phyloP scores from a whole-genome alignment of 2,888 invertebrate species.

The Aricia artaxerxes region DNA sequence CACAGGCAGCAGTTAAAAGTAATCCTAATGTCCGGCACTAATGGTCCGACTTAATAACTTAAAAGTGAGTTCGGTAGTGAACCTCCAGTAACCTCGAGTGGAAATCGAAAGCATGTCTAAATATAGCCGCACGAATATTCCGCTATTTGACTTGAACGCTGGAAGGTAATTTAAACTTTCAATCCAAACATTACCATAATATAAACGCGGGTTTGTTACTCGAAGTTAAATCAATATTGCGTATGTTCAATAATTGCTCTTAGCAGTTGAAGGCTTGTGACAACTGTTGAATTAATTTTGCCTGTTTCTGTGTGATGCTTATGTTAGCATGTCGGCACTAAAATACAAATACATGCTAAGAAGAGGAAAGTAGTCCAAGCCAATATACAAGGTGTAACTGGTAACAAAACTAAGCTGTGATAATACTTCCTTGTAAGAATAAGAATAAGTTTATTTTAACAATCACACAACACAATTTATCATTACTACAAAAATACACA shows the following conservation, averaged over 20 bases:
- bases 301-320: too few species aligned
- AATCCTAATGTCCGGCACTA: conserved; percentile 25
- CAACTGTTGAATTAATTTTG: not conserved
- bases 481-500: too few species aligned
- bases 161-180: conserved; percentile 31
- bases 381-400: too few species aligned
- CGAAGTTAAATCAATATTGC: not conserved
- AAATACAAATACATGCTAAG: too few species aligned
- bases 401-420: too few species aligned
- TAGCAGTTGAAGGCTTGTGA: not conserved
- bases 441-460: too few species aligned
- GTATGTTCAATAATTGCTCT: not conserved
- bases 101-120: conserved; percentile 47
- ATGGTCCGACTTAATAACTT: conserved; percentile 33
- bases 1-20: not conserved
- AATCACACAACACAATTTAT: too few species aligned
- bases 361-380: too few species aligned
- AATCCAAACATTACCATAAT: conserved; percentile 24
- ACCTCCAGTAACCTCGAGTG: conserved; percentile 35
- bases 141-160: conserved; percentile 35
- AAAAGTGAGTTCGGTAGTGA: conserved; percentile 39
- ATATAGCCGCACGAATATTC: conserved; percentile 40
- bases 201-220: not conserved
- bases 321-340: too few species aligned
- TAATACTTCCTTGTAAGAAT: too few species aligned